Evolutionary conservation across 2,113 vertebrate species (phyloP).

Genomic region (Austrofundulus limnaeus): DNA sequence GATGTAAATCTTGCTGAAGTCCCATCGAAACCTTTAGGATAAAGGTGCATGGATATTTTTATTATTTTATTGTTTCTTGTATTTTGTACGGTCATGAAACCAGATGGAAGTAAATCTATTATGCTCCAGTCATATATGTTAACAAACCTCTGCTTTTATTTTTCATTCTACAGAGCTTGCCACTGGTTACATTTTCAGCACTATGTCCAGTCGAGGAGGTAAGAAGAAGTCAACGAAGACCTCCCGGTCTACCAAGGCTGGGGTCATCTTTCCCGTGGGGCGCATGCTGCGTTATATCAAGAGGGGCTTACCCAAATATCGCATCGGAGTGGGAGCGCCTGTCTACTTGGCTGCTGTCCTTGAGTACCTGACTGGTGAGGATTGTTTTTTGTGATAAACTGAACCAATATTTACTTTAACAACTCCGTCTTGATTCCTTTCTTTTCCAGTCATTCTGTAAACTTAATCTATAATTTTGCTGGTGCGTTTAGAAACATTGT

Average conservation of each 20-base stretch:
- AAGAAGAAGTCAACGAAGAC: constrained; percentile 98
- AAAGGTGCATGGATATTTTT: background rate
- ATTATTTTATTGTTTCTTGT: background rate
- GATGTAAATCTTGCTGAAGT: background rate
- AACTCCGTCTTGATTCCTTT: too few relatives aligned
- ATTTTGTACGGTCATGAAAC: too few relatives aligned
- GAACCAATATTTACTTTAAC: background rate
- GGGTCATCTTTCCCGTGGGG: constrained; percentile 98
- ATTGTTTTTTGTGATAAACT: background rate
- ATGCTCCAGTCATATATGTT: background rate
- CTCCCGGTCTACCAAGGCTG: constrained; percentile 92
- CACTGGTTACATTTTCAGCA: constrained; percentile 37
- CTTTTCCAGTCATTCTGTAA: too few relatives aligned
- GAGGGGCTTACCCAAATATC: constrained; percentile 92
- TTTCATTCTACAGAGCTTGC: constrained; percentile 37
- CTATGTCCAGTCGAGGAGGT: constrained; percentile 95
- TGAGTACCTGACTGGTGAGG: constrained; percentile 95
- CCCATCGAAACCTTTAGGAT: too few relatives aligned
- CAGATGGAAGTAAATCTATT: too few relatives aligned
- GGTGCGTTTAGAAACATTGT: too few relatives aligned
- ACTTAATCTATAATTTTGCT: too few relatives aligned
- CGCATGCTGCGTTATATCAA: constrained; percentile 97
- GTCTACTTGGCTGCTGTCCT: constrained; percentile 98
- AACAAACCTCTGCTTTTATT: background rate
- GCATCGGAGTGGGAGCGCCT: constrained; percentile 94